Percentiles rank a stretch among this genome's conserved stretches.
phyloP scores from a whole-genome alignment of 2,888 invertebrate genomes.

The Heliconius hortense region DNA sequence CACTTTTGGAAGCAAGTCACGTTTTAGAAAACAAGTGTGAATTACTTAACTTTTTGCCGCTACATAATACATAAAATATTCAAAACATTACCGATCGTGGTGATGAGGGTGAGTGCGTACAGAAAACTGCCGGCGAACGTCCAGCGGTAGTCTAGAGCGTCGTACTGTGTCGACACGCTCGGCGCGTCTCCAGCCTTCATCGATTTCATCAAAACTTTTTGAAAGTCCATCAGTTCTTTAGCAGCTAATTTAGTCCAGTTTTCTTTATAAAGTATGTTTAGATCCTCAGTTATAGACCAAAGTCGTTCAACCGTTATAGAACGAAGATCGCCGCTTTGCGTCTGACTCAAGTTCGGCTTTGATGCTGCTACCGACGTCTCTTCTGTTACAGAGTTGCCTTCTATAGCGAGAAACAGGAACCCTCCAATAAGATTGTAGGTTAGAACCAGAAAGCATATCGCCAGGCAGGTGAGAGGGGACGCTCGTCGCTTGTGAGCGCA shows the following conservation, averaged over 20 bases:
- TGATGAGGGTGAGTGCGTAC: slow-evolving; percentile 96
- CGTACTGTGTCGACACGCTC: slow-evolving; percentile 57
- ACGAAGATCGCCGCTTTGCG: slow-evolving; percentile 82
- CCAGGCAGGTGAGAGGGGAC: slow-evolving; percentile 89
- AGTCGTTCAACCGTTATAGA: slow-evolving; percentile 88
- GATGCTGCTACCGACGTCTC: slow-evolving; percentile 86
- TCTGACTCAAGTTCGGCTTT: slow-evolving; percentile 82
- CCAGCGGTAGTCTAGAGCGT: slow-evolving; percentile 87
- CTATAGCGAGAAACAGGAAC: slow-evolving; percentile 93
- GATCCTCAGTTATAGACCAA: slow-evolving; percentile 92
- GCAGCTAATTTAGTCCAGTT: slow-evolving; percentile 95
- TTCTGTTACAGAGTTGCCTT: slow-evolving; percentile 82
- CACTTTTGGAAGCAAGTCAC: slow-evolving; percentile 9
- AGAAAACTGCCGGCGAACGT: slow-evolving; percentile 95
- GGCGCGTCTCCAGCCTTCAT: slow-evolving; percentile 67
- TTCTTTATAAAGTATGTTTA: slow-evolving; percentile 94
- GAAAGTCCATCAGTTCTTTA: slow-evolving; percentile 92
- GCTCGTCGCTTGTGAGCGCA: slow-evolving; percentile 65
- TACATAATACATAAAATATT: slow-evolving; percentile 13
- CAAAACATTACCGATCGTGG: slow-evolving; percentile 93
- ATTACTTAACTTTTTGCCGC: slow-evolving; percentile 3
- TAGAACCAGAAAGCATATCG: slow-evolving; percentile 92
- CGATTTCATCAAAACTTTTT: slow-evolving; percentile 83
- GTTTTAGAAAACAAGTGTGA: slow-evolving; percentile 24
- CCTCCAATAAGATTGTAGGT: slow-evolving; percentile 96